Evolutionary conservation across 2,888 invertebrate species (phyloP).

Genomic region (Melieria omissa): DNA sequence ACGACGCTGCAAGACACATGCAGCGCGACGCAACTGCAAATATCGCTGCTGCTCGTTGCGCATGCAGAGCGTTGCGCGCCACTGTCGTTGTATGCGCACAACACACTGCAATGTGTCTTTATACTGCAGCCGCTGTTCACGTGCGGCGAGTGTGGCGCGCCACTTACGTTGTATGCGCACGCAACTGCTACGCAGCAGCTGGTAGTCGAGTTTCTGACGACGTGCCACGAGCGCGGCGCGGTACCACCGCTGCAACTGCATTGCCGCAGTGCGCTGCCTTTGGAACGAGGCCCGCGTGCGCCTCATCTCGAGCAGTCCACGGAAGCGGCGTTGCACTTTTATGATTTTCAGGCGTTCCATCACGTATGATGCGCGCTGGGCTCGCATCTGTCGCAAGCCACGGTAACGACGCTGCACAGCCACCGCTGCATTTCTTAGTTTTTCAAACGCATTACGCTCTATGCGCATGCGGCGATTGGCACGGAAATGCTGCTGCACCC

Average conservation of each 20-base stretch:
- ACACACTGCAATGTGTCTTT: constrained; percentile 50
- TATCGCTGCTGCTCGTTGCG: constrained; percentile 51
- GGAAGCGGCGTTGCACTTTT: constrained; percentile 57
- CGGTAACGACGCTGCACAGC: constrained; percentile 62
- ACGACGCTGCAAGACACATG: constrained; percentile 55
- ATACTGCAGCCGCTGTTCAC: constrained; percentile 43
- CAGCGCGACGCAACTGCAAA: constrained; percentile 49
- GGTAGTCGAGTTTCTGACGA: constrained; percentile 38
- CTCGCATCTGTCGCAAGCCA: constrained; percentile 55
- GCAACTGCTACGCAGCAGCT: constrained; percentile 40
- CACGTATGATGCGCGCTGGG: constrained; percentile 55
- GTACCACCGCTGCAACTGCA: constrained; percentile 54
- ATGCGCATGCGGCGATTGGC: constrained; percentile 53
- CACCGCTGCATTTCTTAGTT: constrained; percentile 47
- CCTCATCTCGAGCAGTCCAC: constrained; percentile 56
- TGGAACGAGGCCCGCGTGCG: constrained; percentile 43
- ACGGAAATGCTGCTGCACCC: constrained; percentile 59
- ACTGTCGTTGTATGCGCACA: constrained; percentile 64
- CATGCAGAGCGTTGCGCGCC: constrained; percentile 62
- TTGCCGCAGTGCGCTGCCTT: constrained; percentile 46
- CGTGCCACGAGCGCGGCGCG: constrained; percentile 46
- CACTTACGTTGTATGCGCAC: constrained; percentile 58
- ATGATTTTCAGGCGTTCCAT: constrained; percentile 51
- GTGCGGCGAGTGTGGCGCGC: constrained; percentile 58
- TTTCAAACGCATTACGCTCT: constrained; percentile 48